phyloP scores from a whole-genome alignment of 2,113 vertebrate species.

The Petrocephalus zakoni region DNA sequence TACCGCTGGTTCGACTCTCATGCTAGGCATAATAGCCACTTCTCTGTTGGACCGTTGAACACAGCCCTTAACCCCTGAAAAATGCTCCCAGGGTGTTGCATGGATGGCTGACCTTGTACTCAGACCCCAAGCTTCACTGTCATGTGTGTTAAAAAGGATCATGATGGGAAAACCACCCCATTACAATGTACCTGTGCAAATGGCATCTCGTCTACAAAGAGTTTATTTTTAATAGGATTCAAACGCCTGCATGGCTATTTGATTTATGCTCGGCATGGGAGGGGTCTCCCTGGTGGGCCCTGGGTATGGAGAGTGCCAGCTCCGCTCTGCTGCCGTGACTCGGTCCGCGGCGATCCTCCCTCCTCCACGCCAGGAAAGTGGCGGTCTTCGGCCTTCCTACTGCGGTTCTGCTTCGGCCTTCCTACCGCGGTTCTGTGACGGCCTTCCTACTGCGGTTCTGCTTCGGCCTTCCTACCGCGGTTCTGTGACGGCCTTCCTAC shows the following conservation, averaged over 20 bases:
- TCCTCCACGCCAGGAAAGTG: background rate
- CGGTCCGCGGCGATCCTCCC: background rate
- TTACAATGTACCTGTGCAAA: background rate
- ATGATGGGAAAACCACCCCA: too few species aligned
- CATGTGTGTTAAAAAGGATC: background rate
- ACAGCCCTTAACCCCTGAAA: too few species aligned
- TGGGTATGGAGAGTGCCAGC: background rate
- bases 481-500: too few species aligned
- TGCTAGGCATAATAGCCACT: too few species aligned
- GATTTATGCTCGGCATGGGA: background rate
- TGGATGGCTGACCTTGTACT: too few species aligned
- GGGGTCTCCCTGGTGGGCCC: background rate
- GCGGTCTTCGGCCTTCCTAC: too few species aligned
- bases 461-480: too few species aligned
- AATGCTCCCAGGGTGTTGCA: too few species aligned
- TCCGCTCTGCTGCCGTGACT: background rate
- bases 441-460: too few species aligned
- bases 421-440: too few species aligned
- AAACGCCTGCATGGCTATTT: background rate
- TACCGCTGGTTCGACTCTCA: background rate
- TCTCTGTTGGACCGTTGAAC: too few species aligned
- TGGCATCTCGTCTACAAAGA: background rate
- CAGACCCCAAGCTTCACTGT: background rate
- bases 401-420: too few species aligned
- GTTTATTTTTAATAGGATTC: background rate